Base-by-base conservation (phyloP, 2,888 invertebrate species). In the Cantharis flavilabris region DNA sequence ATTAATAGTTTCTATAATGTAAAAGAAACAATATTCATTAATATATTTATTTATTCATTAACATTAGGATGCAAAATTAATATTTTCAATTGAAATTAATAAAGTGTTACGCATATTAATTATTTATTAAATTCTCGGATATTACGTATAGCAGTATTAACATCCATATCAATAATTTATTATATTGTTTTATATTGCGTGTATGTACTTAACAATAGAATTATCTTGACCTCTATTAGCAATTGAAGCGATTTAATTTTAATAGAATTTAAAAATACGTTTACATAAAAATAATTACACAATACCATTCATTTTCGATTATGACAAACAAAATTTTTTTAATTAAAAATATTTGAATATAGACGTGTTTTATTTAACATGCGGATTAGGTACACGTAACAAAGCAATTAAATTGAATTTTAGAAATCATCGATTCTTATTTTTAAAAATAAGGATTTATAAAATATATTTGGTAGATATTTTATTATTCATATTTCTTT, bases 151-250 rank as follows among this genome's bases (percentile, higher is more conserved):
- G 65, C 71, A 23, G 70, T 71, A 75, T 77, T 81, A 73, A 81
- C 80, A 76, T 79, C 75, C 80, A 71, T 77, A 80, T 80, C 74
- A 79, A 80, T 80, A 77, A 81, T 81, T 81, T 81, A 81, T 80
- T 81, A 78, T 80, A 81, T 81, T 78, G 81, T 79, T 80, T 81
- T 81, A 79, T 80, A 80, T 80, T 78, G 77, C 79, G 80, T 79
- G 80, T 76, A 76, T 70, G 73, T 76, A 73, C 69, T 67, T 64
- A 78, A 78, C 78, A 78, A 78, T 78, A 78, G 78, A 76, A 78
- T 76, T 76, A 76, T 78, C 78, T 76, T 78, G 78, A 78, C 78
- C 78, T 76, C 76, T 65, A 76, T 77, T 77, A 77, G 71, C 71
- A 77, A 74, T 63, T 63, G 71, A 72, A 74, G 64, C 73, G 70